Base-by-base conservation (phyloP, 2,888 invertebrate species). In the Cantharis flavilabris region DNA sequence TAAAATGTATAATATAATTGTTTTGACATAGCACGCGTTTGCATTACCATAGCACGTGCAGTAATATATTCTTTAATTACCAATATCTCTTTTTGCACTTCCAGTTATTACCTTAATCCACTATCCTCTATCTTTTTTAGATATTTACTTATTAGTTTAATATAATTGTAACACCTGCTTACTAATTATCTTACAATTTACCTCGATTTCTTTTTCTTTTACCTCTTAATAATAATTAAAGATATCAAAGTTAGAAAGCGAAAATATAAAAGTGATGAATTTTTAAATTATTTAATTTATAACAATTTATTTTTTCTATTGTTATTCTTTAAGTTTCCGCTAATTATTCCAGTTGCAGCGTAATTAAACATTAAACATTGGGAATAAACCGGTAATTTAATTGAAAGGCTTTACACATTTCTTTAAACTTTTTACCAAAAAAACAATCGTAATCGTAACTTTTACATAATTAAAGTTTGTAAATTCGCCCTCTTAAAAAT, bases 121-220 rank as follows among this genome's bases (percentile, higher is more conserved):
- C 65, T 23, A 33, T 71, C 14, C 63, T 13, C 14, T 23, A 26
- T 28, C 28, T 20, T 64, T 63, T 71, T 71, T 63, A 71, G 28
- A 71, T 71, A 63, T 76, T 72, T 76, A 30, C 28, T 78, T 74
- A 67, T 75, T 72, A 74, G 62, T 71, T 63, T 78, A 71, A 73
- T 70, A 64, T 71, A 65, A 73, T 73, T 64, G 71, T 74, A 74
- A 74, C 77, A 77, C 74, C 74, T 74, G 74, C 74, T 74, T 74
- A 77, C 74, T 77, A 77, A 77, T 77, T 77, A 77, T 72, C 72
- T 77, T 77, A 71, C 72, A 63, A 71, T 30, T 64, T 73, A 69
- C 67, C 71, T 75, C 75, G 71, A 71, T 75, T 71, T 75, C 67
- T 75, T 71, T 74, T 71, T 71, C 71, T 49, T 64, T 71, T 75